These are phyloP conservation scores for Dicranocentrus wangi DNA, from an alignment of 2,888 invertebrate species.

Conservation along the genomic window DNA sequence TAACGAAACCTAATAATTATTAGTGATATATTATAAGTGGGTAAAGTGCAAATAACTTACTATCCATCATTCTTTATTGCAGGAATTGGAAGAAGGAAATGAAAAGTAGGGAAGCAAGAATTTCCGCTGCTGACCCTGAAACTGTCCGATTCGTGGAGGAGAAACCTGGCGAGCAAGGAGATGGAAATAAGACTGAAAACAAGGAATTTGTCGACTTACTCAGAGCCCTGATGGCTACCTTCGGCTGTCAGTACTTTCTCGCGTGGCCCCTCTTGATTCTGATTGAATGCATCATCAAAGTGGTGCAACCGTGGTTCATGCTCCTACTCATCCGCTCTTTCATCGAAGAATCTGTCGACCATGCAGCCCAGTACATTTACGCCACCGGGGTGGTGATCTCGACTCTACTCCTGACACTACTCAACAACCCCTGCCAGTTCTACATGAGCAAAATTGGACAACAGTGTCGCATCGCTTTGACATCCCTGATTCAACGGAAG, in stretches of 20 bases:
- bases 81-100: too few species aligned
- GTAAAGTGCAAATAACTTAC: too few species aligned
- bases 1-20: too few species aligned
- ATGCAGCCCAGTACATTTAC: constrained; percentile 35
- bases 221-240: constrained; percentile 14
- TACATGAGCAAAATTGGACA: constrained; percentile 35
- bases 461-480: constrained; percentile 40
- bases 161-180: not conserved
- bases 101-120: too few species aligned
- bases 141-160: not conserved
- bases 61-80: too few species aligned
- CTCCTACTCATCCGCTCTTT: constrained; percentile 30
- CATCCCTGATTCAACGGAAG: constrained; percentile 46
- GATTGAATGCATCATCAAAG: constrained; percentile 35
- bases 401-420: constrained; percentile 36
- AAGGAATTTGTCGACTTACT: not conserved
- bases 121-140: not conserved
- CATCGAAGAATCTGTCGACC: constrained; percentile 19
- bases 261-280: constrained; percentile 46
- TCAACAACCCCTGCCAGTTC: constrained; percentile 44
- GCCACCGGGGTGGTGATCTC: constrained; percentile 35
- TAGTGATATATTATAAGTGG: not conserved
- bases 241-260: constrained; percentile 30
- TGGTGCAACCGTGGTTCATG: constrained; percentile 49
- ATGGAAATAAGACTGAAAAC: not conserved